A percentile compares a stretch with the other conserved stretches of the same genome.
These are phyloP conservation scores for Heteromormyrus szaboi DNA, from an alignment of 2,797 vertebrate genomes.

Conservation along the genomic window DNA sequence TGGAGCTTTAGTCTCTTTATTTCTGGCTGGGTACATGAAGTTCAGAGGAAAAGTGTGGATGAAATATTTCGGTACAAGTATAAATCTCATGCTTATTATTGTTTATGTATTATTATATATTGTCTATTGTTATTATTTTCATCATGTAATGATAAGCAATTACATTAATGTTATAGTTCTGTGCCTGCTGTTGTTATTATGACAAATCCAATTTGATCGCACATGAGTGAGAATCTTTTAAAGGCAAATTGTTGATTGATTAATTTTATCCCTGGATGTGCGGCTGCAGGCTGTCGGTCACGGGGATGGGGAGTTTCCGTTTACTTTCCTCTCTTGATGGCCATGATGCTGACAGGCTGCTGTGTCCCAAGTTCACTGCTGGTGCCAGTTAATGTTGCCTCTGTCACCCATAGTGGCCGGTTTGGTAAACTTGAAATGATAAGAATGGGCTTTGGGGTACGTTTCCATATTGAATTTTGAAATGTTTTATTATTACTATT, in stretches of 20 bases:
- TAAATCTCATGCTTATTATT: not conserved
- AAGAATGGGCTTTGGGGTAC: not conserved
- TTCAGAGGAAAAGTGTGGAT: not conserved
- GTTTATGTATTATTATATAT: not conserved
- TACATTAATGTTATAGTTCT: not conserved
- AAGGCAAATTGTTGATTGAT: not conserved
- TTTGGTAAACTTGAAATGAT: not conserved
- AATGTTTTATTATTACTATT: not conserved
- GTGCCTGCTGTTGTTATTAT: not conserved
- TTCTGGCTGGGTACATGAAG: not conserved
- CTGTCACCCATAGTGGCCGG: not conserved
- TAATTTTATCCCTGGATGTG: not conserved
- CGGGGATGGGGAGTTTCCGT: not conserved
- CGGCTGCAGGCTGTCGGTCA: not conserved
- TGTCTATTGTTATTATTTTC: not conserved
- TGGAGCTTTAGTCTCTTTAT: not conserved
- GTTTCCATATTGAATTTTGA: not conserved
- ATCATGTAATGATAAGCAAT: not conserved
- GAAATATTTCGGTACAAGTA: not conserved
- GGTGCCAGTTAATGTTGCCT: not conserved
- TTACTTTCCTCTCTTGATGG: not conserved
- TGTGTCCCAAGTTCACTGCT: not conserved
- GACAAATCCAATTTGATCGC: not conserved
- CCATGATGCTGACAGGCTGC: not conserved
- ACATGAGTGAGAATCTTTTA: not conserved